A percentile compares a stretch with the other conserved stretches of the same genome.
Conservation (phyloP, 2,888 invertebrate species). For the Erpobdella octoculata region DNA sequence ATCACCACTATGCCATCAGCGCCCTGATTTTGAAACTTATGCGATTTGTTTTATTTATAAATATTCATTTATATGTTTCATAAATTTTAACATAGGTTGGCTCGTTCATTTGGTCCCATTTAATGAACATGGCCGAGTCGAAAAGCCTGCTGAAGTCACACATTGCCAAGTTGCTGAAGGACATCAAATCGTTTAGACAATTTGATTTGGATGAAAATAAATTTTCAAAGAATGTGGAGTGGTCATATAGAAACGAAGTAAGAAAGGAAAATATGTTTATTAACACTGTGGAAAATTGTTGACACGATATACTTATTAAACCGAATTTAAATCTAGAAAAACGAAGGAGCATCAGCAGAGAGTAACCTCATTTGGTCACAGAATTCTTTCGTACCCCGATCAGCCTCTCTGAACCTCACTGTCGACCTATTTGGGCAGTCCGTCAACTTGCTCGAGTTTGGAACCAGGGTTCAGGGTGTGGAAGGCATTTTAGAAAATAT, state of each 20-base stretch:
- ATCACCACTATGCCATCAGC: too few relatives aligned
- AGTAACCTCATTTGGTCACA: slow-evolving; percentile 50
- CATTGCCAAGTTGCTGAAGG: slow-evolving; percentile 74
- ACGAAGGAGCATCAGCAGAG: slow-evolving; percentile 53
- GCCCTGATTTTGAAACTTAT: too few relatives aligned
- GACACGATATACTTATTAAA: too few relatives aligned
- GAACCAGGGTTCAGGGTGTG: slow-evolving; percentile 75
- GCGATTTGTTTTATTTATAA: too few relatives aligned
- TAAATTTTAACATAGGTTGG: slow-evolving; percentile 85
- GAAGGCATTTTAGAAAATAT: slow-evolving; percentile 73
- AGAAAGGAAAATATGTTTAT: slow-evolving; percentile 54
- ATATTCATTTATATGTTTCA: background rate
- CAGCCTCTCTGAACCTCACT: slow-evolving; percentile 49
- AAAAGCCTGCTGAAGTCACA: slow-evolving; percentile 74
- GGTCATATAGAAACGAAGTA: slow-evolving; percentile 68
- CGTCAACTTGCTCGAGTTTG: slow-evolving; percentile 74
- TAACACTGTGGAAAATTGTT: too few relatives aligned
- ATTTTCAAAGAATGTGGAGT: slow-evolving; percentile 82
- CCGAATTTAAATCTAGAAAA: too few relatives aligned
- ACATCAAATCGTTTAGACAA: slow-evolving; percentile 68
- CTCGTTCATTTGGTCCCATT: slow-evolving; percentile 88
- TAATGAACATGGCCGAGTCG: slow-evolving; percentile 76
- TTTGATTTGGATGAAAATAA: slow-evolving; percentile 79
- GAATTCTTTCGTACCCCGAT: slow-evolving; percentile 49
- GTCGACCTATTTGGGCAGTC: slow-evolving; percentile 64